Conservation (phyloP, 2,888 invertebrate genomes). For the Lasioglossum lativentre region DNA sequence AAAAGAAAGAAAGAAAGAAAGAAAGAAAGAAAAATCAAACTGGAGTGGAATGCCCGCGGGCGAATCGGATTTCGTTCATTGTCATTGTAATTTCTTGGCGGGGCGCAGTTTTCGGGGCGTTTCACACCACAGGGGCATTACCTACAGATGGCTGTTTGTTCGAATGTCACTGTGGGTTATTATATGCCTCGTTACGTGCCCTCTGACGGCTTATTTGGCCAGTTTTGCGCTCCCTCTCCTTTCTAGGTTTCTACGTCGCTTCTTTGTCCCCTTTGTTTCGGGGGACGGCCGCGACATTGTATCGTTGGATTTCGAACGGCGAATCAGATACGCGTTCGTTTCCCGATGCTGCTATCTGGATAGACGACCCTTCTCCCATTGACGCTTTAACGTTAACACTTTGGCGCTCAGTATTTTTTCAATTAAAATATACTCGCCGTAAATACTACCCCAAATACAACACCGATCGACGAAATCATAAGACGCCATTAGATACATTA, state of each 20-base stretch:
- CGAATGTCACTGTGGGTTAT: conserved; percentile 83
- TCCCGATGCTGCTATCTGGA: background rate
- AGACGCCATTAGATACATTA: too few species aligned
- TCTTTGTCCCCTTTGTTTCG: conserved; percentile 52
- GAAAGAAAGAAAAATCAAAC: conserved; percentile 57
- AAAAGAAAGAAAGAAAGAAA: conserved; percentile 20
- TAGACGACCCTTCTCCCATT: background rate
- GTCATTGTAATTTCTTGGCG: conserved; percentile 84
- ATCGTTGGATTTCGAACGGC: conserved; percentile 39
- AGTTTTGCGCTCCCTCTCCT: conserved; percentile 45
- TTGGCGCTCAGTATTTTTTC: background rate
- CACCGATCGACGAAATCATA: background rate
- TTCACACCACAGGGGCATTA: conserved; percentile 83
- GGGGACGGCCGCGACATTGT: conserved; percentile 32
- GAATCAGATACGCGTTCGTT: conserved; percentile 36
- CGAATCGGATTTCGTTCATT: conserved; percentile 84
- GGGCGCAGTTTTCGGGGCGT: conserved; percentile 84
- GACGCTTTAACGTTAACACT: background rate
- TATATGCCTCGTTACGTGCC: conserved; percentile 83
- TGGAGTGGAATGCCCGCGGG: conserved; percentile 81
- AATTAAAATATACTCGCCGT: background rate
- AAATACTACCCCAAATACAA: background rate
- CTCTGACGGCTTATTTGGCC: conserved; percentile 73
- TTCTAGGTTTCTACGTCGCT: conserved; percentile 29
- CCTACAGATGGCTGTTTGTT: conserved; percentile 84